Evolutionary conservation across 2,797 vertebrate species (phyloP).

Genomic region (Enteromius mattozi): DNA sequence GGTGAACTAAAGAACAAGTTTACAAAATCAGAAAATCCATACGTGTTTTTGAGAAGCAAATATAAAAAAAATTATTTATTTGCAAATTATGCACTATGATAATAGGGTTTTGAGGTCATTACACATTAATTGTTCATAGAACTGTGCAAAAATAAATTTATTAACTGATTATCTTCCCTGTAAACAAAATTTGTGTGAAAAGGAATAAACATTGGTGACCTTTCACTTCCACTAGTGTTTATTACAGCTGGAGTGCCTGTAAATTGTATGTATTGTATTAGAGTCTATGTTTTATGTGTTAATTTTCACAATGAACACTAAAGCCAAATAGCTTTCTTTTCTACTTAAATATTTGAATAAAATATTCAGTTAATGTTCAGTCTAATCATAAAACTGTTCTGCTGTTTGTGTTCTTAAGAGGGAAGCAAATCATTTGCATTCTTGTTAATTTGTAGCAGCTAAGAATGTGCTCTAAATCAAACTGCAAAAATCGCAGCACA

Average conservation of each 20-base stretch:
- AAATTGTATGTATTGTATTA: neutral
- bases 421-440: conserved; percentile 25
- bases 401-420: neutral
- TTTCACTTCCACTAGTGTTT: neutral
- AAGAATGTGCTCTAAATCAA: conserved; percentile 8
- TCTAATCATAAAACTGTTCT: neutral
- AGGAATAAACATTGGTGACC: neutral
- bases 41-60: neutral
- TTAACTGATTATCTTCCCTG: neutral
- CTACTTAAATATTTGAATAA: conserved; percentile 15
- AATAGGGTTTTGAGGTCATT: neutral
- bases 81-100: neutral
- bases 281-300: neutral
- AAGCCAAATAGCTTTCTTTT: neutral
- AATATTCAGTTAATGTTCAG: neutral
- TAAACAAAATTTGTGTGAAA: neutral
- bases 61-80: neutral
- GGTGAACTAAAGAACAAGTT: neutral
- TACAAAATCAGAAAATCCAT: neutral
- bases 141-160: neutral
- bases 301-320: neutral
- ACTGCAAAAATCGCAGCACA: conserved; percentile 17
- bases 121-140: neutral
- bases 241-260: neutral
- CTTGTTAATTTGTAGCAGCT: conserved; percentile 12